Evolutionary conservation across 2,797 vertebrate species (phyloP).

Genomic region (Sternotherus odoratus): DNA sequence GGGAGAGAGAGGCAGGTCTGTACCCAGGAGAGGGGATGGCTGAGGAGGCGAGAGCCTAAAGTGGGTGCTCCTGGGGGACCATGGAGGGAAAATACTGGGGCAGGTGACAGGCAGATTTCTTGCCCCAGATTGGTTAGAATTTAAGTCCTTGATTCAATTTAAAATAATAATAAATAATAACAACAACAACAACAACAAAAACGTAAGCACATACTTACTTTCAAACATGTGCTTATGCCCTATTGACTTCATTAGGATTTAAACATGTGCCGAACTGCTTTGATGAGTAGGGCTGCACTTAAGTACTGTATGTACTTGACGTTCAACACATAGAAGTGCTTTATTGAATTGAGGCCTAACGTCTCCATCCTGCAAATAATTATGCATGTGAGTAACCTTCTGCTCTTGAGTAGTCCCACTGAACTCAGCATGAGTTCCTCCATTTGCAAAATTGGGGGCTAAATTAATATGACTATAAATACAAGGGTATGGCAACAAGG

Average conservation of each 20-base stretch:
- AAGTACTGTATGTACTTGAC: neutral
- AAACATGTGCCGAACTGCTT: neutral
- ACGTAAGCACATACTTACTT: neutral
- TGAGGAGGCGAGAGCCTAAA: neutral
- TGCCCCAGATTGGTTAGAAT: neutral
- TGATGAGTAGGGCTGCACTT: neutral
- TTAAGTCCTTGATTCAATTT: neutral
- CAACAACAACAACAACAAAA: too few relatives aligned
- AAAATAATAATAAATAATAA: too few relatives aligned
- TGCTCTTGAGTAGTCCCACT: rapidly evolving
- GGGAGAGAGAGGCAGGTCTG: neutral
- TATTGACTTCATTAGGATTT: neutral
- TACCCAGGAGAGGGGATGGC: neutral
- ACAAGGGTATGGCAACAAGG: neutral
- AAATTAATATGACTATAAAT: neutral
- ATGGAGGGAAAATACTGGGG: neutral
- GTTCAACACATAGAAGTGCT: neutral
- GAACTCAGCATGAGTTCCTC: neutral
- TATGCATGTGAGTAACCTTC: neutral
- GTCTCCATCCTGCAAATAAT: neutral
- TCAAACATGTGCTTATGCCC: neutral
- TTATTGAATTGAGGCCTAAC: neutral
- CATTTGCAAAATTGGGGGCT: neutral
- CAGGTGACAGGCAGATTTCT: neutral
- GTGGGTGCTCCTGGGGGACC: neutral